These are phyloP conservation scores for Monopterus albus DNA, from an alignment of 2,113 vertebrate species.

Conservation along the genomic window DNA sequence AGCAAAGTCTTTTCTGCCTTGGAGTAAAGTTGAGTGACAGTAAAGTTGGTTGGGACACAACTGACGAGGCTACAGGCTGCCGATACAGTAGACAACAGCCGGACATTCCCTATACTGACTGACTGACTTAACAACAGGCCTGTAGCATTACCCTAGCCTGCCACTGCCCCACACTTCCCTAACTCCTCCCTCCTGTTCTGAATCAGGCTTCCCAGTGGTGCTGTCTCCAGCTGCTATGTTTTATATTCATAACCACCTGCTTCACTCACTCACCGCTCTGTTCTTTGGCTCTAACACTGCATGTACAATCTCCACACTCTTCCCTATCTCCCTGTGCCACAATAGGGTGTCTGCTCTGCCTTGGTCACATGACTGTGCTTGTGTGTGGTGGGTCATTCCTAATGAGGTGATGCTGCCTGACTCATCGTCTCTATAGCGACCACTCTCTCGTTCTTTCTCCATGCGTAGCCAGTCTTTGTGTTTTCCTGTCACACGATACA, in stretches of 20 bases:
- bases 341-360: slow-evolving; percentile 59
- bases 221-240: slow-evolving; percentile 50
- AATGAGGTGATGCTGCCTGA: slow-evolving; percentile 75
- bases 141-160: slow-evolving; percentile 33
- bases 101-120: slow-evolving; percentile 20
- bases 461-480: slow-evolving; percentile 55
- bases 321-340: slow-evolving; percentile 50
- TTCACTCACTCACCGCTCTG: slow-evolving; percentile 55
- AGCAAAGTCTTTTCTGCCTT: slow-evolving; percentile 62
- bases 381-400: slow-evolving; percentile 78
- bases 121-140: slow-evolving; percentile 35
- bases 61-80: slow-evolving; percentile 46
- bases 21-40: slow-evolving; percentile 66
- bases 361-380: slow-evolving; percentile 65
- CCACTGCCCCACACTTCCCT: slow-evolving; percentile 13
- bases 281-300: slow-evolving; percentile 72
- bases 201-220: slow-evolving; percentile 42
- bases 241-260: slow-evolving; percentile 77
- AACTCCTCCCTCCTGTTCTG: slow-evolving; percentile 14
- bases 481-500: slow-evolving; percentile 53
- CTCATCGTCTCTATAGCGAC: slow-evolving; percentile 77
- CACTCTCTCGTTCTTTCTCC: slow-evolving; percentile 39
- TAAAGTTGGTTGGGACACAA: slow-evolving; percentile 55
- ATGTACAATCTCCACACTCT: slow-evolving; percentile 62
- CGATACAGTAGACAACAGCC: slow-evolving; percentile 46